phyloP scores from a whole-genome alignment of 2,797 vertebrate genomes.

The Pygocentrus nattereri region DNA sequence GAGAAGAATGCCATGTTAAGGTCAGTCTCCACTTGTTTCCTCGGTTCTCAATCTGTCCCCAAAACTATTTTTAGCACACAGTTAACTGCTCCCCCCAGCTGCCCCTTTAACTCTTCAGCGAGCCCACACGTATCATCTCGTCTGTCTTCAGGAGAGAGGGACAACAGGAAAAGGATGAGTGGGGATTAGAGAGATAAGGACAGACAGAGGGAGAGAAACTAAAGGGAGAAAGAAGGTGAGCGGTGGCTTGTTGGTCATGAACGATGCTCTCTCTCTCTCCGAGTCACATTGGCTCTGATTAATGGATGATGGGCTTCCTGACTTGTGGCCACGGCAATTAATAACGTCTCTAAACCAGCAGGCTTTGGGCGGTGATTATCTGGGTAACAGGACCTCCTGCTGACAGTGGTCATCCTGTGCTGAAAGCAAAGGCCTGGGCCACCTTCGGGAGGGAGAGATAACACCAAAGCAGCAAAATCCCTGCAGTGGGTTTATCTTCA shows the following conservation, averaged over 20 bases:
- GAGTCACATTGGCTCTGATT: slow-evolving; percentile 48
- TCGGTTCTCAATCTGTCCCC: slow-evolving; percentile 21
- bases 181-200: slow-evolving; percentile 72
- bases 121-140: slow-evolving; percentile 12
- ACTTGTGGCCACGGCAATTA: slow-evolving; percentile 66
- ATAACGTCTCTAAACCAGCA: slow-evolving; percentile 69
- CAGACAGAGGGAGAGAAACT: slow-evolving; percentile 34
- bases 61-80: slow-evolving; percentile 5
- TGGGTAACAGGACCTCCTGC: slow-evolving; percentile 62
- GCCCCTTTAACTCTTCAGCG: neutral
- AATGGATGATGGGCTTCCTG: slow-evolving; percentile 52
- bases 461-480: neutral
- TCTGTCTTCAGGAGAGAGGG: slow-evolving; percentile 47
- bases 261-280: slow-evolving; percentile 38
- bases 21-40: neutral
- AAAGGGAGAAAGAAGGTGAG: slow-evolving; percentile 31
- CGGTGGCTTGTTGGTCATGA: slow-evolving; percentile 25
- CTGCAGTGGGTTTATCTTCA: neutral
- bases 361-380: slow-evolving; percentile 54
- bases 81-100: neutral
- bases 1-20: neutral
- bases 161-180: slow-evolving; percentile 73
- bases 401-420: slow-evolving; percentile 70
- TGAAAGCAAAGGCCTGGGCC: slow-evolving; percentile 57
- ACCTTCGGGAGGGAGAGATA: slow-evolving; percentile 2